Percentiles rank a stretch among this genome's conserved stretches.
Evolutionary conservation across 2,888 invertebrate species (phyloP).

Genomic region (Dryocosmus kuriphilus): DNA sequence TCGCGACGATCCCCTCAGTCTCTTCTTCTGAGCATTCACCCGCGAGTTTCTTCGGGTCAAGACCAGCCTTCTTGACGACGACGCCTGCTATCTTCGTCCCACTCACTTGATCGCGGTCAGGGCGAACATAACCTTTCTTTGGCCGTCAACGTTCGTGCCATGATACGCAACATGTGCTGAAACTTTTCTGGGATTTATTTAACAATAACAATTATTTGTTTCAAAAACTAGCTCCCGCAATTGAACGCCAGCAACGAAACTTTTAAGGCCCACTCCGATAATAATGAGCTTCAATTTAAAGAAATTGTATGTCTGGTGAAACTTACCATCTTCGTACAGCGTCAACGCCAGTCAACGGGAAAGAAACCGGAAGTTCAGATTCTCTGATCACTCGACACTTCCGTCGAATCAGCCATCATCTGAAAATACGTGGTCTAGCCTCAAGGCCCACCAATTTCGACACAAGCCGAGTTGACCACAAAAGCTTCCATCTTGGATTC

Average conservation of each 20-base stretch:
- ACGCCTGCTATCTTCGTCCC: conserved; percentile 98
- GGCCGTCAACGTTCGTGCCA: conserved; percentile 99
- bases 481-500: no score
- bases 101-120: conserved; percentile 99
- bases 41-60: conserved; percentile 97
- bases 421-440: no score
- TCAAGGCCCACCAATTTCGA: no score
- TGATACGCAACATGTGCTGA: conserved; percentile 99
- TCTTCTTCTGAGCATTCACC: conserved; percentile 99
- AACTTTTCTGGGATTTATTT: conserved; percentile 96
- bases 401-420: conserved; percentile 6
- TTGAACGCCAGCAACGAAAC: background rate
- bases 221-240: background rate
- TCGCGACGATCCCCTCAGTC: conserved; percentile 98
- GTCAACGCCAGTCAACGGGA: background rate
- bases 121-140: conserved; percentile 98
- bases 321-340: conserved; percentile 21
- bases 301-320: background rate
- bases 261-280: background rate
- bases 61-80: conserved; percentile 98
- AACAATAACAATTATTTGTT: background rate
- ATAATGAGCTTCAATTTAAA: background rate
- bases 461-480: no score
- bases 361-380: background rate
- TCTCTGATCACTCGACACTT: background rate